A percentile compares a stretch with the other conserved stretches of the same genome.
phyloP scores from a whole-genome alignment of 2,888 invertebrate genomes.

The Trissolcus japonicus region DNA sequence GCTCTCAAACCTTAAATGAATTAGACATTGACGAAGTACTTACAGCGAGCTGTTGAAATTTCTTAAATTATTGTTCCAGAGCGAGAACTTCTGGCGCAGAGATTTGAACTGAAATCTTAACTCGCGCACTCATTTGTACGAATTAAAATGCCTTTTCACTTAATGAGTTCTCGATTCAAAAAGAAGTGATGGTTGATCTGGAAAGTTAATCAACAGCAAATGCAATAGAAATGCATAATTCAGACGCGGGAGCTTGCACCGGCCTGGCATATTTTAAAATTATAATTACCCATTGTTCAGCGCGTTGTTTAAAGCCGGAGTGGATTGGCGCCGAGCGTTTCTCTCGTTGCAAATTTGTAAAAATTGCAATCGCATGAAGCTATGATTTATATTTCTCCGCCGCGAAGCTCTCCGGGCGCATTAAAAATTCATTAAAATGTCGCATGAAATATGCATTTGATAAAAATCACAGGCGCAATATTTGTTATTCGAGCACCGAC shows the following conservation, averaged over 20 bases:
- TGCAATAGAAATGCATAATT: constrained; percentile 8
- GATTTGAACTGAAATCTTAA: no score
- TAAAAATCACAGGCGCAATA: constrained; percentile 28
- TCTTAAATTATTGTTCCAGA: no score
- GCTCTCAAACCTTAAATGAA: no score
- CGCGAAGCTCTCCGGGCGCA: constrained; percentile 8
- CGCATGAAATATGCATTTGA: constrained; percentile 25
- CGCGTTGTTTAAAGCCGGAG: not conserved
- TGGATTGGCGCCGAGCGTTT: not conserved
- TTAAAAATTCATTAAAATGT: constrained; percentile 31
- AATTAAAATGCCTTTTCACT: no score
- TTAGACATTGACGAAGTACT: no score
- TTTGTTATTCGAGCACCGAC: constrained; percentile 35
- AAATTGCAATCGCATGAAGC: constrained; percentile 5
- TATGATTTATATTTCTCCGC: constrained; percentile 20
- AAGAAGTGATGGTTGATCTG: not conserved
- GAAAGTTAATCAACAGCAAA: constrained; percentile 6
- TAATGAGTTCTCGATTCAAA: not conserved
- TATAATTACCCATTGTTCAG: constrained; percentile 23
- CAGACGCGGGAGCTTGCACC: constrained; percentile 7
- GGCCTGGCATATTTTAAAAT: constrained; percentile 19
- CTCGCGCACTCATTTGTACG: no score
- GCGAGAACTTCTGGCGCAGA: no score
- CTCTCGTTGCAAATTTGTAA: constrained; percentile 8
- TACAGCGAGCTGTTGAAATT: no score